Base-by-base conservation (phyloP, 2,113 vertebrate species). In the Oenanthe melanoleuca region DNA sequence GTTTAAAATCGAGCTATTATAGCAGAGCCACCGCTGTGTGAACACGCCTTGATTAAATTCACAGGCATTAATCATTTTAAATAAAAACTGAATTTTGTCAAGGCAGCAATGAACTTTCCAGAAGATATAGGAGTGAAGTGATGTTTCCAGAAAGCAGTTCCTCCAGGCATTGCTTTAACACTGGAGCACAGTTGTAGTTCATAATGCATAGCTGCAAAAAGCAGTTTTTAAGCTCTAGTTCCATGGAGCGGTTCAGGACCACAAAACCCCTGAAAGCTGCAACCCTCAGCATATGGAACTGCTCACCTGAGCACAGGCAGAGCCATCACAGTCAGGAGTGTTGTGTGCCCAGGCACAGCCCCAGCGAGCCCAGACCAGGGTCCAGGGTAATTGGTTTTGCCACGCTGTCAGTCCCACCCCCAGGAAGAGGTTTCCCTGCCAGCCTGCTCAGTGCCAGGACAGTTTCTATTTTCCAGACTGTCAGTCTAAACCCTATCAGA, bases 1-100 rank as follows among this genome's bases (percentile, higher is more conserved):
- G 93, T 80, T 96, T 89, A 84, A 95, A 96, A 93, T 86, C 71
- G 38, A 89, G 89, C 77, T 40, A 52, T 93, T 87, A 87, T 5
- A 80, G 96, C 60, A 79, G 82, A 91, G 87, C 78, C 14, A 8
- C 64, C 0, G 5, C 92, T 56, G 82, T 63, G 78, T 74, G 94
- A 97, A 91, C 86, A 78, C 3, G 65, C 85, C 65, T 95, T 94
- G 94, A 96, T 97, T 96, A 97, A 95, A 95, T 92, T 96, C 75
- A 72, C 11, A 94, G 92, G 11, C 95, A 97, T 97, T 97, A 95
- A 97, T 96, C 97, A 95, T 97, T 95, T 94, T 91, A 95, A 97
- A 97, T 97, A 94, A 97, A 96, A 97, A 89, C 86, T 81, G 95
- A 89, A 75, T 95, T 96, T 92, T 86, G 37, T 82, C 87, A 80